Evolutionary conservation across 1,140 invertebrate species (phyloP), one percentile per base, ranked within the genome.

Genomic region (Lordiphosa clarofinis): DNA sequence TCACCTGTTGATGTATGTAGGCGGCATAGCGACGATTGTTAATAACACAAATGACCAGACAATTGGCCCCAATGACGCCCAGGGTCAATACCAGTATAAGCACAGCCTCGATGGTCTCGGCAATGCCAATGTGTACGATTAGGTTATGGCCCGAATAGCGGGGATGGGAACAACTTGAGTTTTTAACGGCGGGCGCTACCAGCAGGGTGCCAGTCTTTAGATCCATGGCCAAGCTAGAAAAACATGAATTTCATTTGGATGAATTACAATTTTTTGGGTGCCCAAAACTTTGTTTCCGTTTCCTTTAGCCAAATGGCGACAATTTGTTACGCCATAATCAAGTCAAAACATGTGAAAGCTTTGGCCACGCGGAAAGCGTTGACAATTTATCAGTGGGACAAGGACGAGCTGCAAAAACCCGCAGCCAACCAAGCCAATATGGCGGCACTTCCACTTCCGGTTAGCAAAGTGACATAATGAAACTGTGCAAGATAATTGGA

Each of bases 1-100:
- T 89, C 89, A 96, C 94, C 94, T 96, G 95, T 73, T 94, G 93
- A 87, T 95, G 94, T 64, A 96, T 95, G 86, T 95, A 95, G 86
- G 94, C 95, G 59, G 93, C 92, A 87, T 95, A 96, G 52, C 94
- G 90, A 15, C 94, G 90, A 87, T 93, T 95, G 88, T 95, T 96
- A 70, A 96, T 92, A 11, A 96, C 94, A 63, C 94, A 93, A 60
- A 96, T 95, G n/a, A 95, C 91, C 42, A 95, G 89, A 9, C 94
- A 89, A 89, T 96, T 96, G 12, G 94, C 94, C 7, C 92, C 92
- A 11, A 95, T 92, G 53, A 95, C 95, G 9, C 94, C 94, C 76
- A 94, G 90, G 19, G 94, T 95, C 21, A 95, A 89, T 2, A 93
- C 81, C 36, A 95, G 90, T 65, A 96, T 94, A 52, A 95, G 91